phyloP scores from a whole-genome alignment of 2,797 vertebrate genomes.

The Tenualosa ilisha region DNA sequence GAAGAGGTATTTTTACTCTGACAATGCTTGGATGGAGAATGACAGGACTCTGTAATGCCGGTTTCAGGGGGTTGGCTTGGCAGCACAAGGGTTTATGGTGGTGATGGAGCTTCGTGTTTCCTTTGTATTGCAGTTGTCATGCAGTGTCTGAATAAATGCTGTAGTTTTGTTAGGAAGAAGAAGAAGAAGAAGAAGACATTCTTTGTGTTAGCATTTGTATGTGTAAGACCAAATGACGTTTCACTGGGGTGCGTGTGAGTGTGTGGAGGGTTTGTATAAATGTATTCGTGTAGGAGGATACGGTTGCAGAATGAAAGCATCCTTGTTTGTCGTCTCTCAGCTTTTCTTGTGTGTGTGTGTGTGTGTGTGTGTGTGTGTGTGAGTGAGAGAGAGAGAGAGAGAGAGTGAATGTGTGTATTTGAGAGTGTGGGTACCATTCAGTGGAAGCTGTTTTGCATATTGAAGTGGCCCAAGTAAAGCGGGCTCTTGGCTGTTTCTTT shows the following conservation, averaged over 20 bases:
- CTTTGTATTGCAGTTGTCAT: constrained; percentile 1
- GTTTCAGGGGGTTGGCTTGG: neutral
- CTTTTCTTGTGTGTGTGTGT: neutral
- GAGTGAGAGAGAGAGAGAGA: neutral
- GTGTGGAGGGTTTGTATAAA: neutral
- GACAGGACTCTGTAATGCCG: neutral
- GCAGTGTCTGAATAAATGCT: constrained; percentile 6
- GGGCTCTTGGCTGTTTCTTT: constrained; percentile 37
- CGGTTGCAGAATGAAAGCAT: constrained; percentile 22
- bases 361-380: constrained; percentile 17
- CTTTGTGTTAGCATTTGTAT: constrained; percentile 11
- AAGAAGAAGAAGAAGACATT: neutral
- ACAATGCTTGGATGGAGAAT: constrained; percentile 5
- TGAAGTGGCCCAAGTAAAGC: constrained; percentile 47
- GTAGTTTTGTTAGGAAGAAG: neutral
- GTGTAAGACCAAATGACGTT: constrained; percentile 21
- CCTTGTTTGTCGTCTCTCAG: neutral
- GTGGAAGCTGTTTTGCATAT: constrained; percentile 49
- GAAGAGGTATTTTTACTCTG: neutral
- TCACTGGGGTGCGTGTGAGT: neutral
- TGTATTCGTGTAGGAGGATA: constrained; percentile 12
- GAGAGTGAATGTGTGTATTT: too few species aligned
- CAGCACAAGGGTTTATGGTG: neutral
- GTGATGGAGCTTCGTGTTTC: neutral
- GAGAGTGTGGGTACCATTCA: constrained; percentile 32